A percentile compares a stretch with the other conserved stretches of the same genome.
These are phyloP conservation scores for Syngnathus scovelli DNA, from an alignment of 2,113 vertebrate genomes.

Conservation along the genomic window DNA sequence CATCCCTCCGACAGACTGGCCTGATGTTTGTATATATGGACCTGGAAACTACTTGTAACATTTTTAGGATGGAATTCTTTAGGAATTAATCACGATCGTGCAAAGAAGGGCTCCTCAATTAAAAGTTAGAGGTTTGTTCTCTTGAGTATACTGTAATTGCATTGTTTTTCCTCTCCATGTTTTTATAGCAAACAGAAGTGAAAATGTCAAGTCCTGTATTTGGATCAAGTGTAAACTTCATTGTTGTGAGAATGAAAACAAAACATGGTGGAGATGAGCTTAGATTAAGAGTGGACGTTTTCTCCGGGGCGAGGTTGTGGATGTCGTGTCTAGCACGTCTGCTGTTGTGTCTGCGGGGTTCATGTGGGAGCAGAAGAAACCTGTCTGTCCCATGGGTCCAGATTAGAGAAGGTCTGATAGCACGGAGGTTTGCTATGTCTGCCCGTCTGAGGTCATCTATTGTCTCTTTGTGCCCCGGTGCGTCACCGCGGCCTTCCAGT, in stretches of 20 bases:
- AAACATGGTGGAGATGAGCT: neutral
- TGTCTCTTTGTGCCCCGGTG: conserved; percentile 55
- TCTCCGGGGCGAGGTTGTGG: neutral
- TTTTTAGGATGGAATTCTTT: neutral
- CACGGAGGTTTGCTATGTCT: conserved; percentile 70
- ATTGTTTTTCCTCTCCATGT: too few species aligned
- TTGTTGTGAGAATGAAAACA: neutral
- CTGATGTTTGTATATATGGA: conserved; percentile 49
- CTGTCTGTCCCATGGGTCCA: conserved; percentile 54
- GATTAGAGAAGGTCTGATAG: conserved; percentile 67
- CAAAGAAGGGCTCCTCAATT: neutral
- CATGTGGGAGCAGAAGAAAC: conserved; percentile 62
- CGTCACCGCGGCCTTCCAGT: conserved; percentile 49
- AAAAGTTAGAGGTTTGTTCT: neutral
- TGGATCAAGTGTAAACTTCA: neutral
- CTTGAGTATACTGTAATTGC: too few species aligned
- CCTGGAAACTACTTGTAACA: neutral
- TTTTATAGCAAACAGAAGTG: neutral
- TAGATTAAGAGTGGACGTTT: conserved; percentile 16
- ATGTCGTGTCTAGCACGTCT: conserved; percentile 1
- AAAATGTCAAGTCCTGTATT: neutral
- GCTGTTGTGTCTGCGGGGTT: conserved; percentile 57
- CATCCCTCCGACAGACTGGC: conserved; percentile 35
- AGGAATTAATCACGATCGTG: neutral
- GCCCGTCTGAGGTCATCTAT: conserved; percentile 62